Conservation (phyloP, 2,888 invertebrate species). For the Drosophila gaucha region DNA sequence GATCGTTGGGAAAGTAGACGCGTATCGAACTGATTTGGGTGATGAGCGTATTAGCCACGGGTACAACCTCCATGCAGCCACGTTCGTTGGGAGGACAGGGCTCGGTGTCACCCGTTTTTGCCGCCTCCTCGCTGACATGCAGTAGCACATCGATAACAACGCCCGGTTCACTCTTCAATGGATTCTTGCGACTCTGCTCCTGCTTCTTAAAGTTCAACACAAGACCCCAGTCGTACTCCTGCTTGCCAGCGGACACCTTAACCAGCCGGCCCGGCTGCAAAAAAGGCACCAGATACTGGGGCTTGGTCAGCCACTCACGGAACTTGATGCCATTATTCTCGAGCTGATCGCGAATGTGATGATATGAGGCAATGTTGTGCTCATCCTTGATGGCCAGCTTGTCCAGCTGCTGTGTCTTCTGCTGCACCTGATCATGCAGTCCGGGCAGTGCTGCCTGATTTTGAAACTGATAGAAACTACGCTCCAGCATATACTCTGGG, state of each 20-base stretch:
- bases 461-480: constrained; percentile 99
- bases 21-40: constrained; percentile 95
- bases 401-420: constrained; percentile 88
- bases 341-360: constrained; percentile 93
- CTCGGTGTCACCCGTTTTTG: constrained; percentile 87
- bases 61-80: constrained; percentile 92
- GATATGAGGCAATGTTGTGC: constrained; percentile 91
- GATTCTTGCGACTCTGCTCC: constrained; percentile 85
- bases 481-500: constrained; percentile 99
- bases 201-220: constrained; percentile 96
- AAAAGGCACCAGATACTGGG: constrained; percentile 96
- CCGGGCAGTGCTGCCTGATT: constrained; percentile 97
- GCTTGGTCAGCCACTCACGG: constrained; percentile 91
- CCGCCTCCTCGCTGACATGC: constrained; percentile 89
- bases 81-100: constrained; percentile 89
- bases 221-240: constrained; percentile 98
- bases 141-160: constrained; percentile 93
- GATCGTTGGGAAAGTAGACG: constrained; percentile 95
- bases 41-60: constrained; percentile 92
- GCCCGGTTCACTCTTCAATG: constrained; percentile 83
- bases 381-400: constrained; percentile 90
- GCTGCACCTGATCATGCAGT: constrained; percentile 89
- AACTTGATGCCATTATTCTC: constrained; percentile 91
- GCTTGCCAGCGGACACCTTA: constrained; percentile 93
- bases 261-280: constrained; percentile 97